These are phyloP conservation scores for Chaetorhynchus papuensis DNA, from an alignment of 2,113 vertebrate species.

Conservation along the genomic window DNA sequence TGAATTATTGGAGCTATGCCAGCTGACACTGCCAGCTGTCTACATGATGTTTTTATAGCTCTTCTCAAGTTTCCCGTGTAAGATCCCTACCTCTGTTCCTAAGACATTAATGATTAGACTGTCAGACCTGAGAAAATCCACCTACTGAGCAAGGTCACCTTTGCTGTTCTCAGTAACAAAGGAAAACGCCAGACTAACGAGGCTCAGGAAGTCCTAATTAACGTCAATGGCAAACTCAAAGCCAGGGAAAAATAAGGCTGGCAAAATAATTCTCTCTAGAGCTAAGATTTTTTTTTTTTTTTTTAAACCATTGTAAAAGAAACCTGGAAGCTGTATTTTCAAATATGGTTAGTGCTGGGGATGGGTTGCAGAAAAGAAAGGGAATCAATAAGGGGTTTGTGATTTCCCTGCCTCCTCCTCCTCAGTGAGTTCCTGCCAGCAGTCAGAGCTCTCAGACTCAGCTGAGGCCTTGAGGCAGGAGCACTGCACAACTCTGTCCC, in stretches of 20 bases:
- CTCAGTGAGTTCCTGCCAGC: neutral
- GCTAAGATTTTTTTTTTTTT: neutral
- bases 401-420: neutral
- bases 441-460: neutral
- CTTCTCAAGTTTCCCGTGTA: neutral
- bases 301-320: neutral
- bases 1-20: neutral
- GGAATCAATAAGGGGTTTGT: neutral
- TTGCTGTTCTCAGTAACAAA: neutral
- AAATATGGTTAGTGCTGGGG: conserved; percentile 28
- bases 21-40: conserved; percentile 26
- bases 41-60: neutral
- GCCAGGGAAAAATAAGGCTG: neutral
- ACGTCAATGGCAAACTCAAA: neutral
- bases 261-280: neutral
- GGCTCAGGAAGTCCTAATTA: conserved; percentile 45
- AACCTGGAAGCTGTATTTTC: conserved; percentile 13
- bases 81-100: conserved; percentile 29
- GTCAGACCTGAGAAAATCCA: conserved; percentile 45
- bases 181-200: neutral
- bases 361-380: neutral
- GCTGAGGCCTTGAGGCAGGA: neutral
- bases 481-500: fast-evolving
- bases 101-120: conserved; percentile 53
- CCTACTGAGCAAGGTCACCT: conserved; percentile 44